Evolutionary conservation across 2,113 vertebrate species (phyloP).

Genomic region (Apodemus sylvaticus): DNA sequence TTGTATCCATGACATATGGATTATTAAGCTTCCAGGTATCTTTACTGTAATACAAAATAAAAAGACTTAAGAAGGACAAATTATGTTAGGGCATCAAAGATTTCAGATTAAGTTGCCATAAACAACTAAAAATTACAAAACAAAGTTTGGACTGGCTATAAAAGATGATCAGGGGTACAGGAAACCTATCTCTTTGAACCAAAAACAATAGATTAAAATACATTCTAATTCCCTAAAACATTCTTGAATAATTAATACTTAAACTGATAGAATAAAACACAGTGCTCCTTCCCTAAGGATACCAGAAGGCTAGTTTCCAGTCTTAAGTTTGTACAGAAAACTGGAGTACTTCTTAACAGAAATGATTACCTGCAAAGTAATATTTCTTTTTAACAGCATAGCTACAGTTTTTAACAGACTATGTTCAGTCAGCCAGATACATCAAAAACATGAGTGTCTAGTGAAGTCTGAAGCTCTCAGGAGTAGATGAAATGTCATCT

Average conservation of each 20-base stretch:
- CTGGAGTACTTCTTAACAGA: neutral
- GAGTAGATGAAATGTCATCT: neutral
- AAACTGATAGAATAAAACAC: slow-evolving; percentile 45
- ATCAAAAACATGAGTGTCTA: neutral
- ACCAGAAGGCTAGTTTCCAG: slow-evolving; percentile 50
- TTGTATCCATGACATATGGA: slow-evolving; percentile 13
- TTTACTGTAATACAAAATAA: slow-evolving; percentile 12
- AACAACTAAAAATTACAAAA: slow-evolving; percentile 43
- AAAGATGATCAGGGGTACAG: neutral
- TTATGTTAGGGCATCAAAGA: neutral
- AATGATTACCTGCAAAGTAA: neutral
- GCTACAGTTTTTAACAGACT: neutral
- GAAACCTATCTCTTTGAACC: slow-evolving; percentile 14
- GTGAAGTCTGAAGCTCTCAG: neutral
- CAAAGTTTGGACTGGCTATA: neutral
- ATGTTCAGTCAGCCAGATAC: neutral
- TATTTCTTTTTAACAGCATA: neutral
- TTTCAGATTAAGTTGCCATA: slow-evolving; percentile 35
- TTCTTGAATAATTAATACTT: slow-evolving; percentile 48
- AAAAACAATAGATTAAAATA: slow-evolving; percentile 11
- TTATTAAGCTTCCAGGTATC: slow-evolving; percentile 32
- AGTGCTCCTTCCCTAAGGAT: slow-evolving; percentile 45
- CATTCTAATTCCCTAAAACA: neutral
- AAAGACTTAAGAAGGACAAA: slow-evolving; percentile 38
- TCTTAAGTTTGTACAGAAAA: slow-evolving; percentile 53